phyloP scores from a whole-genome alignment of 2,113 vertebrate species.

The Agelaius phoeniceus region DNA sequence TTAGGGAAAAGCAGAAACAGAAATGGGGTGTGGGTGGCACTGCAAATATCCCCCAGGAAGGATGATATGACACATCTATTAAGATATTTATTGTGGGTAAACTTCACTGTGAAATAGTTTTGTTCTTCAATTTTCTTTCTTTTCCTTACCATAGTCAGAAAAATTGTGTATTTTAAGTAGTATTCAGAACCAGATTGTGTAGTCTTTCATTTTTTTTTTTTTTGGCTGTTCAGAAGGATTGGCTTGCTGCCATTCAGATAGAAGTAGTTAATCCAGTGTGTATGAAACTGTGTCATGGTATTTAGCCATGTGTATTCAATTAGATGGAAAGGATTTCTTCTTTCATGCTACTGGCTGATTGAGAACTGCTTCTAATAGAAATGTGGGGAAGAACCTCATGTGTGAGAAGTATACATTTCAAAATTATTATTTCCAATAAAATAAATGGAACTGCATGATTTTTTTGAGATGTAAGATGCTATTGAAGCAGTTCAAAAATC shows the following conservation, averaged over 20 bases:
- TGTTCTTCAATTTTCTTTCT: background rate
- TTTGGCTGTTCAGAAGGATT: background rate
- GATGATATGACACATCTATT: background rate
- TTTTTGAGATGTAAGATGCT: background rate
- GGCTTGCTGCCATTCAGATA: background rate
- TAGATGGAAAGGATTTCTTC: background rate
- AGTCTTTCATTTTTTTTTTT: background rate
- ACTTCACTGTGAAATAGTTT: background rate
- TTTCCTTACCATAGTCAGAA: background rate
- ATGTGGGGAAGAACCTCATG: accelerated
- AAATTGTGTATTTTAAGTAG: background rate
- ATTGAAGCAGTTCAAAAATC: background rate
- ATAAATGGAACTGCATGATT: background rate
- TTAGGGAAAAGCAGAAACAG: background rate
- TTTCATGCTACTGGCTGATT: background rate
- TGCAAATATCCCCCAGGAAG: background rate
- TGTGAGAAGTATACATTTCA: background rate
- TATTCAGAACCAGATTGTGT: background rate
- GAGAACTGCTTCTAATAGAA: background rate
- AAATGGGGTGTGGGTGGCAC: background rate
- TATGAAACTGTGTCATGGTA: background rate
- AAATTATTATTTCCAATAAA: background rate
- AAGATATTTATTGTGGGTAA: accelerated
- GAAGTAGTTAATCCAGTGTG: background rate
- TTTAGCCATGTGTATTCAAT: background rate